Base-by-base conservation (phyloP, 2,797 vertebrate species). In the Nannoperca obscura region DNA sequence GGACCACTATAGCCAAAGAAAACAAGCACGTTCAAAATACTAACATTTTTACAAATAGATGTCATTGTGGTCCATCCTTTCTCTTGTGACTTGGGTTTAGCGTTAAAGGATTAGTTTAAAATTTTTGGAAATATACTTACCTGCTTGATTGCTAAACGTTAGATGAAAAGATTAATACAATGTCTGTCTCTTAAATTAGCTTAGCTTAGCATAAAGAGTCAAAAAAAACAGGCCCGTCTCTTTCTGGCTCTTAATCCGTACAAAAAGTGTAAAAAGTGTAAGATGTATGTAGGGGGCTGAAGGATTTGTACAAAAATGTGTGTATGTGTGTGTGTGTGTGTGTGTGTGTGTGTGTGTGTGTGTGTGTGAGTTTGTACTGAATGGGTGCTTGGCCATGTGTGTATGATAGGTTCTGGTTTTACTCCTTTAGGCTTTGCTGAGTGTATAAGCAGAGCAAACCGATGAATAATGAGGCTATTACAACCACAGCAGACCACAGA, bases 401-500 rank as follows among this genome's bases (percentile, higher is more conserved):
- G 78, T 87, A 64, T 84, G 87, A 84, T 80, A 76, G 81, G 47
- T 70, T 88, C 61, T 76, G 79, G 0, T 87, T 88, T 84, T 78
- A 59, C 83, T 89, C 78, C 32, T 81, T 84, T 81, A 86, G 86
- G 85, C 82, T 88, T 81, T 65, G 76, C 80, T 80, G 86, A 70
- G 81, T 84, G 83, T 84, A 86, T 88, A 86, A 88, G 86, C 82
- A 79, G 76, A 80, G 74, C 72, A 72, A 79, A 86, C 72, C 12
- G 61, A 87, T 93, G 91, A 93, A 91, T 92, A 93, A 94, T 92
- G 92, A 93, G 89, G 83, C 90, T 90, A 91, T 93, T 92, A 92
- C 64, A 86, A 85, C 89, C 88, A 86, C 89, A 83, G 78, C 85
- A 87, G 78, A 89, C 78, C 76, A 82, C 80, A 78, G 79, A 82